phyloP scores from a whole-genome alignment of 2,888 invertebrate genomes.

The Strigamia transsilvanica region DNA sequence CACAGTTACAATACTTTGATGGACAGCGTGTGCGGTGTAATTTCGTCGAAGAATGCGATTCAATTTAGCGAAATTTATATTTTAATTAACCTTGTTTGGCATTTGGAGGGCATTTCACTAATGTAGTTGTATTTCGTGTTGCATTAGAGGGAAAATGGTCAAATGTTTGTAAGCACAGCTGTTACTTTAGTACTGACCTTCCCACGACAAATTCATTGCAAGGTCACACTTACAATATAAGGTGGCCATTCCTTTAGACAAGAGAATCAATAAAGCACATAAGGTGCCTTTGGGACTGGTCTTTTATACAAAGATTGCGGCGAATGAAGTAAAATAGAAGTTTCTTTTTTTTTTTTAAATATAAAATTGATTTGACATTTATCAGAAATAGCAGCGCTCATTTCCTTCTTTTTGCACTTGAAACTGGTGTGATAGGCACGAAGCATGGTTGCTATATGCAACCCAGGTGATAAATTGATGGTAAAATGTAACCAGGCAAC shows the following conservation, averaged over 20 bases:
- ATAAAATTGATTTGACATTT: slow-evolving; percentile 11
- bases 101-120: neutral
- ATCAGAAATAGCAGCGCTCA: neutral
- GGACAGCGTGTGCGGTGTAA: no score
- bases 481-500: no score
- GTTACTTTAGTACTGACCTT: neutral
- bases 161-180: neutral
- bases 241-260: neutral
- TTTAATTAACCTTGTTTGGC: neutral
- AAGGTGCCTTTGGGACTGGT: slow-evolving; percentile 5
- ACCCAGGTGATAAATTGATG: no score
- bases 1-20: no score
- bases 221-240: neutral
- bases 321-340: neutral
- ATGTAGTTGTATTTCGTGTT: neutral
- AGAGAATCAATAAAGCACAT: slow-evolving; percentile 13
- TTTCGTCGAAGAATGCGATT: no score
- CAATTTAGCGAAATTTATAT: neutral
- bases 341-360: no score
- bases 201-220: slow-evolving; percentile 2
- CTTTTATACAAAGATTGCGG: neutral
- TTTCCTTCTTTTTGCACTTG: neutral
- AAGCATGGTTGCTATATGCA: no score
- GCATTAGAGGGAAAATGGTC: neutral
- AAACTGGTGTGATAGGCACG: no score